These are phyloP conservation scores for Acanthosepion pharaonis DNA, from an alignment of 2,888 invertebrate species.

Conservation along the genomic window DNA sequence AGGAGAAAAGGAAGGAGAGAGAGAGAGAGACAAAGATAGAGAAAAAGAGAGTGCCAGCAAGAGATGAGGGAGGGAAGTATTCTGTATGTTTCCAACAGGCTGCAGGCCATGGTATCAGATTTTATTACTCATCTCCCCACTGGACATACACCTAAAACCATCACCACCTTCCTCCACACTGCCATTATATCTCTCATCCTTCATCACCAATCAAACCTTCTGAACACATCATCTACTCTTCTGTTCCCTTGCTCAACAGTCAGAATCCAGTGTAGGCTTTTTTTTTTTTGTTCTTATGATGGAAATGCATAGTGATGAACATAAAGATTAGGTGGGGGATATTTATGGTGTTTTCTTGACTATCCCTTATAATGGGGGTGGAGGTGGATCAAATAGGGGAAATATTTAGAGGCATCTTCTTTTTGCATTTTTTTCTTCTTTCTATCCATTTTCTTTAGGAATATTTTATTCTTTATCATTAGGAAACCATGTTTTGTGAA, in stretches of 20 bases:
- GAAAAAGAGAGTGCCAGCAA: too few species aligned
- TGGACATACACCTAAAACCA: not conserved
- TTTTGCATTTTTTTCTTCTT: not conserved
- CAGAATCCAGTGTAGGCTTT: not conserved
- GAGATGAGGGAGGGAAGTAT: not conserved
- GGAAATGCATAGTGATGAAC: not conserved
- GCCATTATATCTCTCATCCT: not conserved
- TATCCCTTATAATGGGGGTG: too few species aligned
- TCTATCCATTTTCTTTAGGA: not conserved
- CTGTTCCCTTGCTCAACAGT: not conserved
- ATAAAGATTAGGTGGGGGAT: not conserved
- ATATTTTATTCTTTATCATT: constrained; percentile 5
- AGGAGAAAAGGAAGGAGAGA: not conserved
- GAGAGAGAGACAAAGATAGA: not conserved
- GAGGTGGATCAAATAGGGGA: too few species aligned
- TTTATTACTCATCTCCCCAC: constrained; percentile 11
- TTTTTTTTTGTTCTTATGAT: not conserved
- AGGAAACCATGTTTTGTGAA: too few species aligned
- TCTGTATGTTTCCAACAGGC: not conserved
- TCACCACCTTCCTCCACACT: not conserved
- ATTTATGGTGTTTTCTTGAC: not conserved
- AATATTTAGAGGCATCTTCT: not conserved
- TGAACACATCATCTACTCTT: not conserved
- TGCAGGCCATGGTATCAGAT: not conserved
- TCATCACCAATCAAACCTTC: constrained; percentile 2